Base-by-base conservation (phyloP, 2,888 invertebrate genomes). In the Neria commutata region DNA sequence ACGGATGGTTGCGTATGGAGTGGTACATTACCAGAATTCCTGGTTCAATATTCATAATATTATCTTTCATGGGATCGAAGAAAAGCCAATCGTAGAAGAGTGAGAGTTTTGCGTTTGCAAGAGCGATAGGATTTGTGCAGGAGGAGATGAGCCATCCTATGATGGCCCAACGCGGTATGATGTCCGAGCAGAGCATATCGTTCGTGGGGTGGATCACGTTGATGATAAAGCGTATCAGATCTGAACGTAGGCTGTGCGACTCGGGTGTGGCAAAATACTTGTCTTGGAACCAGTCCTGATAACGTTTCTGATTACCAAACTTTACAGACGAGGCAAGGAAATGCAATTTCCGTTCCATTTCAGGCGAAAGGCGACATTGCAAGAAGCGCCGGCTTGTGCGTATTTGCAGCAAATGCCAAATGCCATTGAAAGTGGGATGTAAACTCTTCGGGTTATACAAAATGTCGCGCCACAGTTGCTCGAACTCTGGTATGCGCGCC, bases 41-140 rank as follows among this genome's bases (percentile, higher is more conserved):
- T 1, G 89, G 89, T 74, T 89, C 88, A 64, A 89, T 87, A 74
- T 89, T 88, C 89, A 89, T 89, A 52, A 89, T 89, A 74, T 87
- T 88, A 75, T 89, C 88, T 71, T 85, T 86, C 45, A 84, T 83
- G 2, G 87, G 84, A 74, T 89, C 88, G 75, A 86, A 89, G 69
- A 88, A 86, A n/a, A 89, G 79, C 89, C 89, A 89, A 78, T 90
- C 89, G 73, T 87, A 88, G 74, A 89, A 89, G 16, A 89, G 79
- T 3, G 88, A 86, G 55, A 89, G 72, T 73, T 89, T 89, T 24
- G 88, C 87, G 83, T 87, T 87, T n/a, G 87, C 85, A 53, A 86
- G 85, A 45, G 87, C 87, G 51, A 87, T 86, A 62, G 86, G 85
- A 65, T 87, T 86, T 48, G 88, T 88, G 75, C 88, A 88, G 10